Conservation (phyloP, 2,797 vertebrate genomes). For the Iguana delicatissima region DNA sequence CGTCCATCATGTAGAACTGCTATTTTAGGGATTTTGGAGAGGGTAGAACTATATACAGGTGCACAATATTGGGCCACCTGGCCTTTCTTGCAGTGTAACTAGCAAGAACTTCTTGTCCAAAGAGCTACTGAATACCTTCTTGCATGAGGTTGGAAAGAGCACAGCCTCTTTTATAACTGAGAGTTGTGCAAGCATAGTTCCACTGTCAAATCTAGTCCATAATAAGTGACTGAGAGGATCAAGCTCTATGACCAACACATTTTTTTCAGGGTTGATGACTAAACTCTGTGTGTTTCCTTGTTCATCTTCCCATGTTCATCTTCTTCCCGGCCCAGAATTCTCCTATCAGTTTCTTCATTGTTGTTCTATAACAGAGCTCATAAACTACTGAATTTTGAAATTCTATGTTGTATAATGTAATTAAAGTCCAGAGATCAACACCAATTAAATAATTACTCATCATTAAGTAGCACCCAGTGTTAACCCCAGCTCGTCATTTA, state of each 20-base stretch:
- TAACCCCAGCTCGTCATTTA: not conserved
- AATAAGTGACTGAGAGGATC: not conserved
- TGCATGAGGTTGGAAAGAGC: too few relatives aligned
- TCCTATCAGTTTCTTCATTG: not conserved
- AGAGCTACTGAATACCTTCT: too few relatives aligned
- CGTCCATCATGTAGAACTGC: not conserved
- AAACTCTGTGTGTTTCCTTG: not conserved
- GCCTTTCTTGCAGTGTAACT: too few relatives aligned
- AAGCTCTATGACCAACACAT: not conserved
- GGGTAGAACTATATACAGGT: too few relatives aligned
- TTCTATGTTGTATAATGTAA: not conserved
- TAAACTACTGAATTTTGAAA: not conserved
- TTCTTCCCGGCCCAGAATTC: not conserved
- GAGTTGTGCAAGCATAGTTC: too few relatives aligned
- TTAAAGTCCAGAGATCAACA: constrained; percentile 8
- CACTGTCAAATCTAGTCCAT: not conserved
- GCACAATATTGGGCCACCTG: too few relatives aligned
- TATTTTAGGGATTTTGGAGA: not conserved
- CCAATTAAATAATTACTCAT: not conserved
- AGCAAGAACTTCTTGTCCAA: too few relatives aligned
- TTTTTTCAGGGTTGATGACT: not conserved
- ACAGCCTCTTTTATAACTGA: too few relatives aligned
- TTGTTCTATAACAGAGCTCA: not conserved
- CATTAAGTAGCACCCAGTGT: not conserved
- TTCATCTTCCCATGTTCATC: not conserved